A percentile compares a stretch with the other conserved stretches of the same genome.
Evolutionary conservation across 2,888 invertebrate species (phyloP).

Genomic region (Lithophane leautieri): DNA sequence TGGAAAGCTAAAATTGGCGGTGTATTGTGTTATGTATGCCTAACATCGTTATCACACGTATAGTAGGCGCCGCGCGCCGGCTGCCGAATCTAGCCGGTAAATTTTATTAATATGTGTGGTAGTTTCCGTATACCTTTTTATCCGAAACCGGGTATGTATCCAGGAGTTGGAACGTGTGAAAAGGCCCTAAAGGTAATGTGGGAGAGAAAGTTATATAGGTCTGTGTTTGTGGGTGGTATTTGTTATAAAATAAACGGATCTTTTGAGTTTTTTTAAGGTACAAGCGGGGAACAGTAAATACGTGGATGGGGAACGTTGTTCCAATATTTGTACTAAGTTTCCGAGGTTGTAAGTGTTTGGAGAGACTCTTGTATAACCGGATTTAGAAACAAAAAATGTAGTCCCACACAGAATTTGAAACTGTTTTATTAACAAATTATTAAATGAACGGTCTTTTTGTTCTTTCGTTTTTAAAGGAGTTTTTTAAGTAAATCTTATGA

Average conservation of each 20-base stretch:
- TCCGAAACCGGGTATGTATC: background rate
- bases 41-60: background rate
- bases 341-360: background rate
- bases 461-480: no score
- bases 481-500: no score
- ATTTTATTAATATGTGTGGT: background rate
- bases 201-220: background rate
- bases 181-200: slow-evolving; percentile 12
- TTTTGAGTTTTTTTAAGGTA: background rate
- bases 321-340: slow-evolving; percentile 13
- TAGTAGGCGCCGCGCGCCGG: no score
- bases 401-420: no score
- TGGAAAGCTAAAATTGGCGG: slow-evolving; percentile 41
- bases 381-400: background rate
- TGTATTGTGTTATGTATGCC: background rate
- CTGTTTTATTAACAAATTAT: no score
- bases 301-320: background rate
- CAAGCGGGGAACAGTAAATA: background rate
- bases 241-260: slow-evolving; percentile 33
- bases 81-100: background rate
- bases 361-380: background rate
- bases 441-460: no score
- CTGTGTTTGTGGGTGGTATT: slow-evolving; percentile 12
- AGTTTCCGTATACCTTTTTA: background rate
- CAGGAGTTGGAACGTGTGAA: background rate